phyloP scores from a whole-genome alignment of 92 coral and sea anemone genomes.

The Paragorgia papillata region DNA sequence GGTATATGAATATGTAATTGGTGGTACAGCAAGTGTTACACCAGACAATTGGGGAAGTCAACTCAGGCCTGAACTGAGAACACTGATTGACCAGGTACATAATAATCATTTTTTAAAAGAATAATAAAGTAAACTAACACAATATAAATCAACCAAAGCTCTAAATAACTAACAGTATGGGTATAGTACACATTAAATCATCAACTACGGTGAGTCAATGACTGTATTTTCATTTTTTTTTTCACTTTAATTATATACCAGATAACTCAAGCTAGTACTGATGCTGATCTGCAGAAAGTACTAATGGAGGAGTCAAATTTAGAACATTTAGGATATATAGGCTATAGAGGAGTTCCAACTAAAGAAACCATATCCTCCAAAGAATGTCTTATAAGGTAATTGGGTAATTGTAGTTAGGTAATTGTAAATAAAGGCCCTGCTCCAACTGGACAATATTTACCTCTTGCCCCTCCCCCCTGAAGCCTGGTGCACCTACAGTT shows the following conservation, averaged over 20 bases:
- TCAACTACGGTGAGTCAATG: too few species aligned
- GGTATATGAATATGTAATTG: not conserved
- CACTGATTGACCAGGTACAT: not conserved
- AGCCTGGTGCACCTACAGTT: too few species aligned
- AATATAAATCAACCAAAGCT: not conserved
- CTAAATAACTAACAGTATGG: too few species aligned
- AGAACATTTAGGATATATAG: not conserved
- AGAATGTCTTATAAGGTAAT: constrained; percentile 6
- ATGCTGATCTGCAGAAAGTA: not conserved
- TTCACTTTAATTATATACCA: too few species aligned
- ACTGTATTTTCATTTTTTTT: too few species aligned
- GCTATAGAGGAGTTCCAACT: constrained; percentile 10
- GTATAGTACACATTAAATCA: too few species aligned
- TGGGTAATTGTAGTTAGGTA: too few species aligned
- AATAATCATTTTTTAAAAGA: not conserved
- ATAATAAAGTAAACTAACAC: not conserved
- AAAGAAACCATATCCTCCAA: not conserved
- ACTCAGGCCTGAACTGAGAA: not conserved
- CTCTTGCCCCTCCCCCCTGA: too few species aligned
- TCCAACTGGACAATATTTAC: not conserved
- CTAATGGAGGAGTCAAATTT: constrained; percentile 18
- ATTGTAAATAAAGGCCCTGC: too few species aligned
- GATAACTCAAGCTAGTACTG: constrained; percentile 1
- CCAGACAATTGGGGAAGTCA: not conserved
- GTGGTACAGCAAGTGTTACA: not conserved